These are phyloP conservation scores for Solenodon paradoxus DNA, from an alignment of 2,113 vertebrate genomes.

Conservation along the genomic window DNA sequence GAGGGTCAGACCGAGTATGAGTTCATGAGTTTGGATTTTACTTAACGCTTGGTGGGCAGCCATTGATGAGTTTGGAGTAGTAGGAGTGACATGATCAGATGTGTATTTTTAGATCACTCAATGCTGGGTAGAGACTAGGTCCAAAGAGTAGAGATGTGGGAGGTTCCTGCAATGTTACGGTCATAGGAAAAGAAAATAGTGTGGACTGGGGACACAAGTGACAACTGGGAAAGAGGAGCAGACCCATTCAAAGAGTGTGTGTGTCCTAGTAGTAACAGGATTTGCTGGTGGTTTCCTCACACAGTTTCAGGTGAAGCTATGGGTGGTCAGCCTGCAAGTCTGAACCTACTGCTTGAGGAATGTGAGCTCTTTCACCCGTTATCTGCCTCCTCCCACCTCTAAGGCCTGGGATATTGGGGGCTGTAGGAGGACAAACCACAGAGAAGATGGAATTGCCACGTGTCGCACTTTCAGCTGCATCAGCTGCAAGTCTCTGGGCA, in stretches of 20 bases:
- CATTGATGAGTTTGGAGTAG: not conserved
- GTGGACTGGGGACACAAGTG: not conserved
- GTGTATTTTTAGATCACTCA: not conserved
- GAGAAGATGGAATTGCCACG: not conserved
- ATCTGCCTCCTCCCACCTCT: not conserved
- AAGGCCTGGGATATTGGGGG: not conserved
- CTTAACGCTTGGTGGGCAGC: not conserved
- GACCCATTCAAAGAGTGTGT: not conserved
- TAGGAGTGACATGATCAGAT: not conserved
- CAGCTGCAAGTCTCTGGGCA: not conserved
- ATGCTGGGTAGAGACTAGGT: not conserved
- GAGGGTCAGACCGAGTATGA: not conserved
- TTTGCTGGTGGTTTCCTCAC: not conserved
- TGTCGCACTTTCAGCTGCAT: not conserved
- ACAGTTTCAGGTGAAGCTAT: not conserved
- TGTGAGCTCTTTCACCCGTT: not conserved
- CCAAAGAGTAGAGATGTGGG: not conserved
- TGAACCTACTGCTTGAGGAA: not conserved
- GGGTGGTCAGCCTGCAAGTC: not conserved
- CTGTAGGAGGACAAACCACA: fast-evolving
- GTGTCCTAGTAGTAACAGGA: not conserved
- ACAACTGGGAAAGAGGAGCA: not conserved
- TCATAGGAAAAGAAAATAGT: too few relatives aligned
- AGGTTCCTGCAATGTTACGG: fast-evolving
- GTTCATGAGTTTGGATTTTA: not conserved